A percentile compares a stretch with the other conserved stretches of the same genome.
Evolutionary conservation across 1,140 invertebrate genomes (phyloP).

Genomic region (Magallana gigas): DNA sequence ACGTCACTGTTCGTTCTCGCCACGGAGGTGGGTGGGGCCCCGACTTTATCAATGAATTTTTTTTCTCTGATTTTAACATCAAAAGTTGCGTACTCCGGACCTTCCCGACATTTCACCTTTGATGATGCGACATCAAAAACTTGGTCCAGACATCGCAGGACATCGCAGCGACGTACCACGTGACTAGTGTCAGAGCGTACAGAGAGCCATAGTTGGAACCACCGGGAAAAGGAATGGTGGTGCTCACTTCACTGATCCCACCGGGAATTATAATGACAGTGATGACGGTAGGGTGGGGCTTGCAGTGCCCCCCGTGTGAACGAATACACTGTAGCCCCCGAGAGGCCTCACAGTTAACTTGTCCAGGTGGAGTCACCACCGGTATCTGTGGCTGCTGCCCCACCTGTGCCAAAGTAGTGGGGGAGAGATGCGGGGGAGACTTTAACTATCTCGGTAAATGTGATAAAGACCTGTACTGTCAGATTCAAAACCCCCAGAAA

Average conservation of each 20-base stretch:
- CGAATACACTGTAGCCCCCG: conserved; percentile 19
- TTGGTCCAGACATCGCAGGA: not conserved
- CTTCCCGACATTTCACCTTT: not conserved
- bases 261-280: conserved; percentile 3
- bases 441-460: conserved; percentile 40
- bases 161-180: not conserved
- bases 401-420: conserved; percentile 21
- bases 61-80: not conserved
- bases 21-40: not conserved
- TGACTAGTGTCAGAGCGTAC: not conserved
- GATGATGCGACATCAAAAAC: conserved; percentile 30
- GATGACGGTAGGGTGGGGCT: not conserved
- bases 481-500: conserved; percentile 13
- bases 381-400: conserved; percentile 40
- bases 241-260: not conserved
- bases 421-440: conserved; percentile 32
- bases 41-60: conserved; percentile 18
- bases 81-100: not conserved
- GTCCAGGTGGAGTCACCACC: conserved; percentile 24
- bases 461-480: conserved; percentile 39
- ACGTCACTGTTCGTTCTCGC: not conserved
- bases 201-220: not conserved
- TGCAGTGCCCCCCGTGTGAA: conserved; percentile 34
- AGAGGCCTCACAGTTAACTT: not conserved
- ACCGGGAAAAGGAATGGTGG: conserved; percentile 4